Base-by-base conservation (phyloP, 2,888 invertebrate species). In the Fragum whitleyi region DNA sequence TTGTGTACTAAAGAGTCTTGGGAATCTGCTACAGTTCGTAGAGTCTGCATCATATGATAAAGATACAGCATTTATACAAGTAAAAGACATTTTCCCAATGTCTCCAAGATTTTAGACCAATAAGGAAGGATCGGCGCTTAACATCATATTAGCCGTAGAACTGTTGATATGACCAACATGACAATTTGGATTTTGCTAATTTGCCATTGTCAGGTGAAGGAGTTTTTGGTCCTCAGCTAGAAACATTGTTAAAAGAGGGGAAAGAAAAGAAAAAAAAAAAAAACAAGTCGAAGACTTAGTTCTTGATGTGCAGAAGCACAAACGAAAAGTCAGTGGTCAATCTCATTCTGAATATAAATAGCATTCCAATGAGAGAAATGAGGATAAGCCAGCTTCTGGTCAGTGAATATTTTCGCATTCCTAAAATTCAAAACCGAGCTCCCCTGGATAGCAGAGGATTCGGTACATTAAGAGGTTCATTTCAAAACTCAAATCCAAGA, bases 71-170 rank as follows among this genome's bases (percentile, higher is more conserved):
- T n/a, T 57, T 29, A 59, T 67, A 28, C 51, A 23, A 21, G 62
- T 76, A 0, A 29, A 53, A 21, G 62, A 70, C 62, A 76, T 70
- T 61, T 76, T 76, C 36, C 59, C 76, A 19, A 62, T 70, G 57
- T 53, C 75, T 23, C 75, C 14, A 59, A 47, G 29, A 2, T 36
- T 28, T 28, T 47, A 19, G 62, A 62, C 51, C 73, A 73, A 29
- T 6, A 62, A 39, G 61, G 73, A 39, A 21, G 73, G 19, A 14
- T 62, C 2, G 73, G 39, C 1, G 73, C 73, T 62, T 62, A 62
- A 16, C 62, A 62, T 62, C 73, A 73, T 47, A 73, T 47, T 28
- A 47, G 39, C 16, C 14, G 61, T 2, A 61, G 73, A 29, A n/a
- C 61, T 19, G 73, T 39, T 2, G 29, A 21, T 73, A 61, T 62